A percentile compares a stretch with the other conserved stretches of the same genome.
phyloP scores from a whole-genome alignment of 2,888 invertebrate species.

The Sphecodes monilicornis region DNA sequence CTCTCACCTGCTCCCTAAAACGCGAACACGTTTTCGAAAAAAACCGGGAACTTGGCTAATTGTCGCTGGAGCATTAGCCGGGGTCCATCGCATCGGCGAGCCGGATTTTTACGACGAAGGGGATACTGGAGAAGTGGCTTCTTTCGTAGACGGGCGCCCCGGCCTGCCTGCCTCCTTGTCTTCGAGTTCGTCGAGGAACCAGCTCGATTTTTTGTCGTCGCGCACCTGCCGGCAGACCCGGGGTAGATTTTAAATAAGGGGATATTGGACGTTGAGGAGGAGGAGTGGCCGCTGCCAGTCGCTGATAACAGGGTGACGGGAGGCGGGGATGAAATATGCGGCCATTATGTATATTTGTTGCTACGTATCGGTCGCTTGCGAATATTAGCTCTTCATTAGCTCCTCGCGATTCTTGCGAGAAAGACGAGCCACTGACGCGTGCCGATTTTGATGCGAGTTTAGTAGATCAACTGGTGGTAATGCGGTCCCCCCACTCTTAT shows the following conservation, averaged over 20 bases:
- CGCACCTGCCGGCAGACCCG: constrained; percentile 32
- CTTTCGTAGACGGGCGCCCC: neutral
- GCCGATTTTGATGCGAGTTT: neutral
- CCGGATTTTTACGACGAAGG: constrained; percentile 39
- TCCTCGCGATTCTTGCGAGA: neutral
- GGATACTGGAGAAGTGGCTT: constrained; percentile 22
- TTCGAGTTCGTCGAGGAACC: constrained; percentile 18
- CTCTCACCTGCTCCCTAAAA: constrained; percentile 59
- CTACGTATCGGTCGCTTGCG: neutral
- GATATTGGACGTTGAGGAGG: neutral
- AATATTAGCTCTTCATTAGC: constrained; percentile 14
- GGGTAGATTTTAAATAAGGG: constrained; percentile 2
- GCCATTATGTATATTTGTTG: constrained; percentile 10
- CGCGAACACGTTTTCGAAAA: constrained; percentile 23
- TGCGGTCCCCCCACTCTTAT: too few relatives aligned
- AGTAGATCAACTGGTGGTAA: too few relatives aligned
- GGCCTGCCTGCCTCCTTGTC: neutral
- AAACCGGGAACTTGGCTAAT: constrained; percentile 56
- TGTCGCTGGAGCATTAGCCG: constrained; percentile 46
- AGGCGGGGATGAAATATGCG: constrained; percentile 3
- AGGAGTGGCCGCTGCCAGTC: neutral
- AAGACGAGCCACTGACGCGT: neutral
- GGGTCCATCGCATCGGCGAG: constrained; percentile 15
- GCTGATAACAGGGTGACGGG: neutral
- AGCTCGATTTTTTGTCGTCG: constrained; percentile 25